Evolutionary conservation across 2,113 vertebrate species (phyloP), one percentile per base, ranked within the genome.

Genomic region (Potamarius usumacintae): DNA sequence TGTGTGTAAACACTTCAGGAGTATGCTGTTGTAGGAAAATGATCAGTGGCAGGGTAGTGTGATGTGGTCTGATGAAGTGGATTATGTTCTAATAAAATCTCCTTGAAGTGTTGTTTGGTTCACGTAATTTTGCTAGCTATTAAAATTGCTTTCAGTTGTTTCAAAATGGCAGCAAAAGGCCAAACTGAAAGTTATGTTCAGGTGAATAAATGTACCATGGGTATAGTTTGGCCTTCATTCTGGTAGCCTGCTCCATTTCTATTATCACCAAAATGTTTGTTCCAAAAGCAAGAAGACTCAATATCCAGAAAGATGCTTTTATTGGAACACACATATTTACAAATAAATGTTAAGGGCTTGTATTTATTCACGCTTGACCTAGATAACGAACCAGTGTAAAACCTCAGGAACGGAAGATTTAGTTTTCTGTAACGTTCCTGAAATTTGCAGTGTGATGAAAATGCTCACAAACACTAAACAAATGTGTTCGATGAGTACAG

Each of bases 241-340:
- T 53, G 11, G 34, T 42, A 48, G 2, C 20, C 12, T 10, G 48
- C 12, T 53, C 22, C 27, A 9, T 34, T 79, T 17, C 7, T 80
- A 0, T 34, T 11, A 7, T 22, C 1, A 78, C 14, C 12, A 18
- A 17, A 55, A 79, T 30, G 1, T 14, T 15, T 7, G 53, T 7
- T 76, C 34, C 30, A 62, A 42, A 67, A 15, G 15, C 18, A 17
- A 69, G 48, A 76, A 60, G 52, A 77, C 20, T 34, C 57, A 82
- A 83, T 60, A 90, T 93, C 90, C 90, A 93, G 93, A 95, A 95
- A 95, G 94, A 94, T 95, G 92, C 88, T 89, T 94, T 95, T 94
- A 95, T 94, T 94, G 90, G 94, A 94, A 94, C 91, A 94, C 91
- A 94, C 91, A 2, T 94, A 95, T 95, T 89, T 94, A 94, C 94